Evolutionary conservation across 2,797 vertebrate species (phyloP).

Genomic region (Pangasius mekongensis): DNA sequence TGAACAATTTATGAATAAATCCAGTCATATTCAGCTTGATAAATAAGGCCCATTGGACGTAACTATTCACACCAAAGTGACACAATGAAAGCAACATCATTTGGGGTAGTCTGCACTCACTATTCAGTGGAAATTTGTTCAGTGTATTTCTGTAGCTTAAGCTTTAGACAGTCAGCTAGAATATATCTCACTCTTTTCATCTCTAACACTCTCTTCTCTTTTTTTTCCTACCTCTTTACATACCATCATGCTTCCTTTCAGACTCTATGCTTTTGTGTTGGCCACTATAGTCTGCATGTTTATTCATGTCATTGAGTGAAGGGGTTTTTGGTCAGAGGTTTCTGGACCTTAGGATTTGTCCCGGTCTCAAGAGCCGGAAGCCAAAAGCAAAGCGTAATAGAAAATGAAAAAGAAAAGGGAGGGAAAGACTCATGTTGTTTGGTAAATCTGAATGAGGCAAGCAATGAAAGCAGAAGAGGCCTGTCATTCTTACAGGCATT

Average conservation of each 20-base stretch:
- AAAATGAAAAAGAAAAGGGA: background rate
- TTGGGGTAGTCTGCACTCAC: background rate
- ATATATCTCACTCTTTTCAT: too few relatives aligned
- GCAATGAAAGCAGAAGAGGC: background rate
- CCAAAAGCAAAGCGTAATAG: conserved; percentile 31
- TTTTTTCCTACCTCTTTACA: conserved; percentile 3
- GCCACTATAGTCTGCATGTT: conserved; percentile 14
- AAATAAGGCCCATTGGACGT: background rate
- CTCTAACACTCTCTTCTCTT: conserved; percentile 16
- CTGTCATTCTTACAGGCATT: conserved; percentile 6
- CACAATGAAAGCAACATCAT: background rate
- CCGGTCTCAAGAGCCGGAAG: conserved; percentile 43
- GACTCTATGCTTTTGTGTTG: conserved; percentile 25
- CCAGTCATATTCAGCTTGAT: background rate
- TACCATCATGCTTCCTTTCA: conserved; percentile 18
- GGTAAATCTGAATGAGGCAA: conserved; percentile 29
- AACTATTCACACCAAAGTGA: background rate
- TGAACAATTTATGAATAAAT: background rate
- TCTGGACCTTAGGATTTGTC: conserved; percentile 13
- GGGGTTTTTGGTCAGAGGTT: conserved; percentile 37
- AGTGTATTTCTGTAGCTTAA: background rate
- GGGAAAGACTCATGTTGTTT: background rate
- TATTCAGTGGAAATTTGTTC: background rate
- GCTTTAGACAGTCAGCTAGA: background rate
- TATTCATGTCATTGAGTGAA: conserved; percentile 38